phyloP scores from a whole-genome alignment of 35 echinoderm and acorn worm species.

The Lytechinus variegatus region DNA sequence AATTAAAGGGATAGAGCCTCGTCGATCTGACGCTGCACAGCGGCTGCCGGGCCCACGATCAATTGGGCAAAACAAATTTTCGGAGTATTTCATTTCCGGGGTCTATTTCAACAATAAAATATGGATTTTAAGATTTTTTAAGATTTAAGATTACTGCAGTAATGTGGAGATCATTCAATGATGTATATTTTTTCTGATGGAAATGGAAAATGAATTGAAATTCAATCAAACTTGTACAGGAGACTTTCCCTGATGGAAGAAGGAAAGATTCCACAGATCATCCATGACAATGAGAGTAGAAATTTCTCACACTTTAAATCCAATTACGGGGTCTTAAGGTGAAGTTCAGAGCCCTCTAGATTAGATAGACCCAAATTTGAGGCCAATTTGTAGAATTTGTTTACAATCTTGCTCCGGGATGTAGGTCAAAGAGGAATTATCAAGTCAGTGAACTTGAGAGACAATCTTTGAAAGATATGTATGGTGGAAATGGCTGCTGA shows the following conservation, averaged over 20 bases:
- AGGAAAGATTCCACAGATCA: not conserved
- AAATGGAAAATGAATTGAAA: too few species aligned
- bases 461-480: not conserved
- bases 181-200: too few species aligned
- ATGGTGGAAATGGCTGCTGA: not conserved
- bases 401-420: not conserved
- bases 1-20: too few species aligned
- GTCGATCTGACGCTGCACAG: too few species aligned
- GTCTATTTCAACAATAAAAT: too few species aligned
- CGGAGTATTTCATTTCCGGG: too few species aligned
- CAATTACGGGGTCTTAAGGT: not conserved
- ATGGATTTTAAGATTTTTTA: too few species aligned
- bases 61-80: too few species aligned
- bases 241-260: not conserved
- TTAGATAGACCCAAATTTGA: not conserved
- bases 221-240: too few species aligned
- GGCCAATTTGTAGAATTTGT: constrained; percentile 18
- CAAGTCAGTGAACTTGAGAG: not conserved
- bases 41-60: too few species aligned
- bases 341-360: not conserved
- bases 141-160: too few species aligned
- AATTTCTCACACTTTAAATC: not conserved
- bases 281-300: not conserved
- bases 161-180: too few species aligned
- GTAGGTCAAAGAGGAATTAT: not conserved